A percentile compares a stretch with the other conserved stretches of the same genome.
Conservation (phyloP, 2,888 invertebrate genomes). For the Unio delphinus region DNA sequence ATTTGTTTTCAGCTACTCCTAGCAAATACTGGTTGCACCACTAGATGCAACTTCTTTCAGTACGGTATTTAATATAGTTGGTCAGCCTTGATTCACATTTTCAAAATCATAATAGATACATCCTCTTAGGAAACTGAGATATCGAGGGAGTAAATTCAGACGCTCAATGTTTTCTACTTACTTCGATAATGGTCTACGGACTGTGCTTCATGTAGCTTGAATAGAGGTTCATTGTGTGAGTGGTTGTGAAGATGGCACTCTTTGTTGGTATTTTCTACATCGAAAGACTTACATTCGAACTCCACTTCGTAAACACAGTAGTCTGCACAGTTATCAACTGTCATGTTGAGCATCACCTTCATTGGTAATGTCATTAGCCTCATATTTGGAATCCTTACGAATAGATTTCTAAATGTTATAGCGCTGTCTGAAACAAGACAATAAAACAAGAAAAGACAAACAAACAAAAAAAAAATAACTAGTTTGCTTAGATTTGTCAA, state of each 20-base stretch:
- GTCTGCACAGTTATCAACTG: constrained; percentile 56
- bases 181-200: constrained; percentile 65
- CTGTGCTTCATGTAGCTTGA: constrained; percentile 50
- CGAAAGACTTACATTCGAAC: constrained; percentile 66
- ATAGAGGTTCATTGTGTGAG: constrained; percentile 54
- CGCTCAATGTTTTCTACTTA: constrained; percentile 33
- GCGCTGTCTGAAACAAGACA: no score
- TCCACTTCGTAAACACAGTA: constrained; percentile 48
- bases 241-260: constrained; percentile 60
- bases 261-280: constrained; percentile 54
- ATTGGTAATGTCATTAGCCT: constrained; percentile 50
- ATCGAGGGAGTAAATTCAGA: no score
- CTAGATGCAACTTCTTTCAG: no score
- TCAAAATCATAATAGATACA: no score
- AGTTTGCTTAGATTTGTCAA: no score
- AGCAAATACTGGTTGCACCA: no score
- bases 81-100: no score
- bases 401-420: constrained; percentile 22
- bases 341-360: constrained; percentile 46
- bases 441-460: no score
- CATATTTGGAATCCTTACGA: constrained; percentile 50
- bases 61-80: no score
- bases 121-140: no score
- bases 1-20: no score
- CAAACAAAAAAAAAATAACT: no score